phyloP scores from a whole-genome alignment of 2,797 vertebrate species.

The Euphonia xanthogaster region DNA sequence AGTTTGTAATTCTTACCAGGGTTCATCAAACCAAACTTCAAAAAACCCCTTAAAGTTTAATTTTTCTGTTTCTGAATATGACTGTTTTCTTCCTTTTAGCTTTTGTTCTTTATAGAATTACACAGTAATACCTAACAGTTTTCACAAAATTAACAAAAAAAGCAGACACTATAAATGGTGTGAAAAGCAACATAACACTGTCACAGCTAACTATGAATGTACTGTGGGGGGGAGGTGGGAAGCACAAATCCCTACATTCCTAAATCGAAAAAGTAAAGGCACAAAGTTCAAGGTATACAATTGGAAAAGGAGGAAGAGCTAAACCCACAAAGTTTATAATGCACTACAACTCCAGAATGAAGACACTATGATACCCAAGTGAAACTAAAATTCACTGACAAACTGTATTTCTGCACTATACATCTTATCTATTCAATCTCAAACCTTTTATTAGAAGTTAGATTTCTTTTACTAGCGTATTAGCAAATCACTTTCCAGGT shows the following conservation, averaged over 20 bases:
- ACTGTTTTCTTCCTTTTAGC: not conserved
- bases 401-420: not conserved
- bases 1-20: not conserved
- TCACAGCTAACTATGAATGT: not conserved
- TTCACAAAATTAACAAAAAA: not conserved
- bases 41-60: not conserved
- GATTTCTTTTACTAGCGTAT: not conserved
- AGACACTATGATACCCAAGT: not conserved
- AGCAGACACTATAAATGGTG: not conserved
- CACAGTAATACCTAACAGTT: not conserved
- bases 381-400: not conserved
- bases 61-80: not conserved
- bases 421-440: not conserved
- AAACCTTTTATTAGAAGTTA: not conserved
- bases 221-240: not conserved
- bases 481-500: not conserved
- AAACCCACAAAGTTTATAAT: not conserved
- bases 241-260: not conserved
- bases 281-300: not conserved
- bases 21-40: not conserved
- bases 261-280: not conserved
- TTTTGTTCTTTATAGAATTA: not conserved
- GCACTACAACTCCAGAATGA: not conserved
- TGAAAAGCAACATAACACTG: not conserved
- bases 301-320: not conserved